These are phyloP conservation scores for Cremastobaeus sp. DNA, from an alignment of 2,888 invertebrate genomes.

Conservation along the genomic window DNA sequence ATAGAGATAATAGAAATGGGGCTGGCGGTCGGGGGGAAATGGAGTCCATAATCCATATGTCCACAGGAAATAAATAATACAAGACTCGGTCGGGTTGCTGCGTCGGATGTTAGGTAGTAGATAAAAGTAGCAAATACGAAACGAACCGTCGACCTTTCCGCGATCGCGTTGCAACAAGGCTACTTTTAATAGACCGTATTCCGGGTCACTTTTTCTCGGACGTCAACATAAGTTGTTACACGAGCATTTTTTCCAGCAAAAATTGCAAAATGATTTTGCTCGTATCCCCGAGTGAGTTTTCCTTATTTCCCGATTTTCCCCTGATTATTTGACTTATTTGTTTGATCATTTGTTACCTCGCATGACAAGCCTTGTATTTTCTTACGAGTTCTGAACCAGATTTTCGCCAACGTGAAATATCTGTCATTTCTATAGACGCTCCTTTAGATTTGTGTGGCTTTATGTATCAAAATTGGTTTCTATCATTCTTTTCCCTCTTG, in stretches of 20 bases:
- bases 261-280: constrained; percentile 28
- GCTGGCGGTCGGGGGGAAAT: constrained; percentile 33
- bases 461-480: constrained; percentile 54
- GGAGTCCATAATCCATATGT: constrained; percentile 74
- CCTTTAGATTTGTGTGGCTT: constrained; percentile 45
- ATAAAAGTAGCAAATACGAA: constrained; percentile 66
- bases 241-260: constrained; percentile 20
- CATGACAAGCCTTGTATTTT: constrained; percentile 40
- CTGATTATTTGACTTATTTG: constrained; percentile 41
- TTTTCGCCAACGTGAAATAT: constrained; percentile 35
- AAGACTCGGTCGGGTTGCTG: constrained; percentile 64
- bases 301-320: constrained; percentile 15
- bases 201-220: constrained; percentile 40
- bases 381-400: constrained; percentile 37
- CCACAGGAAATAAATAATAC: constrained; percentile 76
- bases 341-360: constrained; percentile 46
- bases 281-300: not conserved
- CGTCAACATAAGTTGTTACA: constrained; percentile 22
- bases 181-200: constrained; percentile 53
- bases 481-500: constrained; percentile 46
- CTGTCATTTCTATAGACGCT: constrained; percentile 43
- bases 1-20: constrained; percentile 50
- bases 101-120: constrained; percentile 64
- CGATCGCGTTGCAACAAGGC: constrained; percentile 18
- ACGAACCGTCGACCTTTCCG: constrained; percentile 32